Percentiles rank a stretch among this genome's conserved stretches.
Evolutionary conservation across 2,113 vertebrate genomes (phyloP).

Genomic region (Myrmophylax atrothorax): DNA sequence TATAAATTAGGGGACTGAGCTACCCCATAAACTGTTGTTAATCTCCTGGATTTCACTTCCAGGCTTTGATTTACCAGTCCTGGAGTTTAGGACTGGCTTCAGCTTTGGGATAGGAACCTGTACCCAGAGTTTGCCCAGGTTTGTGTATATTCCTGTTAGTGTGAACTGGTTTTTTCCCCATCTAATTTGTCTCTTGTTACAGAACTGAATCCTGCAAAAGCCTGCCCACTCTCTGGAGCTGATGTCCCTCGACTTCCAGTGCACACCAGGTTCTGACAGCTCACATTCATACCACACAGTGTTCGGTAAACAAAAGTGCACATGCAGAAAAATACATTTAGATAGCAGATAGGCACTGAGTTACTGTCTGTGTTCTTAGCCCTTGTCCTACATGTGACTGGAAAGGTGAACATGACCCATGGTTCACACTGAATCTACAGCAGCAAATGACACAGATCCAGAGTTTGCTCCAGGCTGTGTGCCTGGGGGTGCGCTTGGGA

Average conservation of each 20-base stretch:
- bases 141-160: not conserved
- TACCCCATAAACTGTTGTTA: not conserved
- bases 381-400: conserved; percentile 39
- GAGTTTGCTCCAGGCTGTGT: not conserved
- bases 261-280: conserved; percentile 50
- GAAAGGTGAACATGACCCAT: not conserved
- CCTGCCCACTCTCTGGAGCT: conserved; percentile 21
- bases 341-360: conserved; percentile 58
- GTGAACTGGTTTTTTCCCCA: not conserved
- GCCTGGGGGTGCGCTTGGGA: not conserved
- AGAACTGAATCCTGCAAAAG: not conserved
- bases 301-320: conserved; percentile 67
- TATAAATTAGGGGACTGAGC: not conserved
- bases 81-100: not conserved
- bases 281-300: conserved; percentile 61
- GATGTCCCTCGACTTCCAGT: conserved; percentile 28
- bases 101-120: not conserved
- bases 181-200: not conserved
- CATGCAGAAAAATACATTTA: conserved; percentile 55
- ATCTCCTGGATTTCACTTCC: not conserved
- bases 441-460: conserved; percentile 28
- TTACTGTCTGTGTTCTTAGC: conserved; percentile 46
- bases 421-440: conserved; percentile 22
- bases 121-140: not conserved
- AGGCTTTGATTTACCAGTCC: not conserved